Evolutionary conservation across 2,888 invertebrate species (phyloP).

Genomic region (Agonopterix subpropinquella): DNA sequence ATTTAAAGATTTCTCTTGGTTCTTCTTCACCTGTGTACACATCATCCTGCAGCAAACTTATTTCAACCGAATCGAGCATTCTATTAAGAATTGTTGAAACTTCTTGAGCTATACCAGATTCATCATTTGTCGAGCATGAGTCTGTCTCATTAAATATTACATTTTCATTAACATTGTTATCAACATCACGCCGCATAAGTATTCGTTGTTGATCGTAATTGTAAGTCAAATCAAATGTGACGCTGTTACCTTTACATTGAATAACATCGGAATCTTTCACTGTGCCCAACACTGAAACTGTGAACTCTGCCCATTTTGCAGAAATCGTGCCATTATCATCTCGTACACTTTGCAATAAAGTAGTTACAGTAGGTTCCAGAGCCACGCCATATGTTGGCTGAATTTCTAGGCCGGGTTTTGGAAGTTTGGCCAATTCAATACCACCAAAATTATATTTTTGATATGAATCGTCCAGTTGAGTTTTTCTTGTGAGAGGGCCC

Average conservation of each 20-base stretch:
- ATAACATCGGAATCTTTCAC: slow-evolving; percentile 25
- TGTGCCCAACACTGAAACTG: slow-evolving; percentile 64
- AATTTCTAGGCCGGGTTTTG: slow-evolving; percentile 66
- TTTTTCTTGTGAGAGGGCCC: slow-evolving; percentile 73
- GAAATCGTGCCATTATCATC: slow-evolving; percentile 54
- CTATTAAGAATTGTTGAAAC: slow-evolving; percentile 63
- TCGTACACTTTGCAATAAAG: slow-evolving; percentile 52
- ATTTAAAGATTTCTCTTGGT: slow-evolving; percentile 23
- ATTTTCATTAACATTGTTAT: neutral
- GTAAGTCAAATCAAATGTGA: slow-evolving; percentile 76
- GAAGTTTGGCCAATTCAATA: slow-evolving; percentile 61
- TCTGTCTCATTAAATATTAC: neutral
- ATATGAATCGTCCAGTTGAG: slow-evolving; percentile 52
- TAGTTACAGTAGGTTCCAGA: slow-evolving; percentile 54
- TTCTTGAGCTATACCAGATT: slow-evolving; percentile 14
- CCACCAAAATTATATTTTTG: slow-evolving; percentile 60
- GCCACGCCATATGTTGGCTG: slow-evolving; percentile 59
- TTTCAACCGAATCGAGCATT: slow-evolving; percentile 77
- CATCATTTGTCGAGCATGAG: neutral
- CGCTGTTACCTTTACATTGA: slow-evolving; percentile 35
- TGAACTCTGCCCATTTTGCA: slow-evolving; percentile 71
- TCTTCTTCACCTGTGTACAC: slow-evolving; percentile 49
- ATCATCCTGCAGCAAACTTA: slow-evolving; percentile 73
- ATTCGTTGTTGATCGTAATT: slow-evolving; percentile 73
- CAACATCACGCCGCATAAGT: slow-evolving; percentile 57